Evolutionary conservation across 2,113 vertebrate genomes (phyloP), one percentile per base, ranked within the genome.

Genomic region (Anseranas semipalmata): DNA sequence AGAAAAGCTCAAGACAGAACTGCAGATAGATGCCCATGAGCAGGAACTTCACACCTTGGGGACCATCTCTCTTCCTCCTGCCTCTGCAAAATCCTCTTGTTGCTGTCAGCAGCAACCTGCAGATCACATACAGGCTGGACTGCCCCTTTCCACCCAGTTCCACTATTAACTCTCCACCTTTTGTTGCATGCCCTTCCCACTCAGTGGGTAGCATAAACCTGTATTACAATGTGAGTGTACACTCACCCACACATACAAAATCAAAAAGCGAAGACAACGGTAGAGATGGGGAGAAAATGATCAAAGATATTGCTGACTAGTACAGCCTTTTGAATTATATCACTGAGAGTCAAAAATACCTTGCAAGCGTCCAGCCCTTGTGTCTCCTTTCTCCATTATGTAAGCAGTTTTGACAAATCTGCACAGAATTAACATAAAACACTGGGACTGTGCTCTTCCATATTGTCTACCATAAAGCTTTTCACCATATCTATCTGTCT

Each of bases 291-390:
- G 20, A 74, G 12, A 56, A 94, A 88, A 86, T 33, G 0, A 58
- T 46, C 48, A 66, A 73, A 93, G 25, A 8, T 21, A 5, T 12
- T 0, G 0, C 4, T 56, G 72, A 50, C 9, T 7, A 76, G 16
- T 25, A 56, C 48, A 65, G 18, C 17, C 65, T 76, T 39, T 48
- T n/a, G 7, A 46, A 15, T 80, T 76, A 41, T 11, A 52, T 19
- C 28, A 33, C 43, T 46, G 28, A 50, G 11, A 70, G 17, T 56
- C 32, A 76, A 92, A 56, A 33, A 16, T 58, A 65, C 35, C 19
- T 80, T 74, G 43, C 15, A 63, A 37, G 10, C 10, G 48, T 25
- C 10, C 12, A 52, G 27, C 3, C 9, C 18, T 33, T 72, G 3
- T 9, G 13, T 39, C 43, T 53, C 35, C 45, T 39, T 72, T 39